These are phyloP conservation scores for Thecophora atra DNA, from an alignment of 2,888 invertebrate genomes.

Conservation along the genomic window DNA sequence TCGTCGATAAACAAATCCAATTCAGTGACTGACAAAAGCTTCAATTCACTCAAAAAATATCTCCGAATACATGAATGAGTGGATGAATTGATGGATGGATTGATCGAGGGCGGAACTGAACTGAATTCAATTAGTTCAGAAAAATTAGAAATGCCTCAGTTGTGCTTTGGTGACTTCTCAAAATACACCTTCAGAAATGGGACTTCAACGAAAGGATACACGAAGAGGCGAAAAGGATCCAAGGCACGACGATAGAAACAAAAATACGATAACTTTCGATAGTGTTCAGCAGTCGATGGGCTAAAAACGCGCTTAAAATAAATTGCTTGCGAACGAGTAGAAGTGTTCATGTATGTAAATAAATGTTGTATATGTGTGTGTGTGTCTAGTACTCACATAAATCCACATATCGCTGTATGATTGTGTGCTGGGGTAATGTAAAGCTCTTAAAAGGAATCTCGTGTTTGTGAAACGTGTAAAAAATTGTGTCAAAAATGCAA, in stretches of 20 bases:
- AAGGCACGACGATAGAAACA: no score
- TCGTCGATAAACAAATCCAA: no score
- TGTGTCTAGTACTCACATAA: not conserved
- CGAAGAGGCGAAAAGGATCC: no score
- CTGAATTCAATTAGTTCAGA: no score
- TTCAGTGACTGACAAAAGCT: not conserved
- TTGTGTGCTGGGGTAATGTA: not conserved
- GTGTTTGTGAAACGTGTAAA: slow-evolving; percentile 28
- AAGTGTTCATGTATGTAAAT: no score
- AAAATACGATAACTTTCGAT: no score
- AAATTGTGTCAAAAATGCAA: slow-evolving; percentile 29
- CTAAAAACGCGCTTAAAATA: not conserved
- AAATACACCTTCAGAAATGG: no score
- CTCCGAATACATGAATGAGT: not conserved
- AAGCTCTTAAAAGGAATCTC: slow-evolving; percentile 36
- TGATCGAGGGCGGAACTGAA: no score
- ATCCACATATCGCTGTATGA: not conserved
- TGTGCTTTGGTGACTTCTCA: no score
- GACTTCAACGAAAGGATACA: no score
- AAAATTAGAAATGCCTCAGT: no score
- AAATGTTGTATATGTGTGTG: no score
- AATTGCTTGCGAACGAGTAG: not conserved
- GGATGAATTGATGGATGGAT: not conserved
- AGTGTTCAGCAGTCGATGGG: not conserved
- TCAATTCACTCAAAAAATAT: not conserved